Evolutionary conservation across 1,140 invertebrate species (phyloP).

Genomic region (Archivesica marissinica): DNA sequence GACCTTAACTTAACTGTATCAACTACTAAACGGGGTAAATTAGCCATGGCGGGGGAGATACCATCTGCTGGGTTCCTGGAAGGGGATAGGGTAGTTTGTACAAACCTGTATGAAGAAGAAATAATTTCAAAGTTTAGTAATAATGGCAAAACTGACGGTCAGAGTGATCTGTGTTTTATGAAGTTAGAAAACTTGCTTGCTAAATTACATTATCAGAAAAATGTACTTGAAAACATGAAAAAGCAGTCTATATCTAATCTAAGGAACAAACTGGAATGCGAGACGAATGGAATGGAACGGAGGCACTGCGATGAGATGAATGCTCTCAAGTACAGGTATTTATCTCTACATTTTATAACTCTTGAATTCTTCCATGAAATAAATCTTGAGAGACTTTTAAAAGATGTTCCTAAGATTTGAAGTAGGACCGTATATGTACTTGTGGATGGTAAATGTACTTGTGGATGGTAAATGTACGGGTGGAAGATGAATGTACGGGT

Average conservation of each 20-base stretch:
- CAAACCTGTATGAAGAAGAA: slow-evolving; percentile 12
- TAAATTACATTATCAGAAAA: background rate
- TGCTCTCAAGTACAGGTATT: slow-evolving; percentile 1
- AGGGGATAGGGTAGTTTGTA: slow-evolving; percentile 8
- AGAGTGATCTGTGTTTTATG: slow-evolving; percentile 5
- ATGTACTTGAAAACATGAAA: slow-evolving; percentile 6
- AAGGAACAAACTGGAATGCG: background rate
- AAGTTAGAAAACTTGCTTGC: background rate
- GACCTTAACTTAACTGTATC: slow-evolving; percentile 41
- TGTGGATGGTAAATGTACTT: too few relatives aligned
- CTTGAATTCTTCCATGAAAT: too few relatives aligned
- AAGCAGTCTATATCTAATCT: background rate
- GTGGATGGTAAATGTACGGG: too few relatives aligned
- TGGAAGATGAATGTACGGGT: too few relatives aligned
- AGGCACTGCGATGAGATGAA: background rate
- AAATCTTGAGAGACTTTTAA: too few relatives aligned
- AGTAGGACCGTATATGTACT: too few relatives aligned
- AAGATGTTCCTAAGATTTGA: too few relatives aligned
- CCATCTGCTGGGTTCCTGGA: slow-evolving; percentile 7
- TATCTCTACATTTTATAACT: too few relatives aligned
- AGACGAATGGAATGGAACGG: background rate
- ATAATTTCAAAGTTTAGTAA: background rate
- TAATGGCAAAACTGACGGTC: slow-evolving; percentile 6
- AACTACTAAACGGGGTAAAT: background rate
- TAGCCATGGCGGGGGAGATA: background rate